Base-by-base conservation (phyloP, 2,888 invertebrate species). In the Sturmia bella region DNA sequence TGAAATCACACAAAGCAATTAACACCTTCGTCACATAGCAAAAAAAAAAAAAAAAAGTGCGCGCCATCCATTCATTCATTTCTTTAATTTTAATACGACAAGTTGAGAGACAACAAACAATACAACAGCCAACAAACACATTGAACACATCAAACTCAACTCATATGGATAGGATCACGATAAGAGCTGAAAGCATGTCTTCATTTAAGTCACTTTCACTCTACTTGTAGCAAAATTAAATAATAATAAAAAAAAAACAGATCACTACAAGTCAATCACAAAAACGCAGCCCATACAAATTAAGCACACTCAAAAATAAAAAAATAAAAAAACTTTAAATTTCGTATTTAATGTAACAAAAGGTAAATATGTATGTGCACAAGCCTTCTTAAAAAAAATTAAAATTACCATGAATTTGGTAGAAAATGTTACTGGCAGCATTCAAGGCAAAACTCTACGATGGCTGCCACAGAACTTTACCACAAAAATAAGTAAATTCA, bases 1-100 rank as follows among this genome's bases (percentile, higher is more conserved):
- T 41, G 86, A 85, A 70, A 81, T 59, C 15, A 68, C 45, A 63
- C 59, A 70, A 69, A 70, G 73, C 84, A 87, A 88, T 88, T 88
- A 88, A 87, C 88, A 88, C 88, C 87, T 88, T 80, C 83, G 86
- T 87, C 88, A 88, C 88, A 88, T 87, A 84, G 52, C 13, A 37
- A n/a, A 21, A 11, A 39, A n/a, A n/a, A 3, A 50, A 56, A 56
- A 21, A 69, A 68, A 72, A 66, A 68, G 12, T 70, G 59, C 64
- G 41, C 76, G 75, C 76, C 50, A 69, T 54, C 37, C 41, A 59
- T 57, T 43, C 45, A 68, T 48, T 61, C 54, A 72, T 70, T 56
- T 64, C 63, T 83, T 82, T 24, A 41, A 21, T 43, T 57, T 66
- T 17, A 48, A 66, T 48, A 39, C 48, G 64, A 74, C 61, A 73